A percentile compares a stretch with the other conserved stretches of the same genome.
Conservation (phyloP, 2,113 vertebrate species). For the Corapipo altera region DNA sequence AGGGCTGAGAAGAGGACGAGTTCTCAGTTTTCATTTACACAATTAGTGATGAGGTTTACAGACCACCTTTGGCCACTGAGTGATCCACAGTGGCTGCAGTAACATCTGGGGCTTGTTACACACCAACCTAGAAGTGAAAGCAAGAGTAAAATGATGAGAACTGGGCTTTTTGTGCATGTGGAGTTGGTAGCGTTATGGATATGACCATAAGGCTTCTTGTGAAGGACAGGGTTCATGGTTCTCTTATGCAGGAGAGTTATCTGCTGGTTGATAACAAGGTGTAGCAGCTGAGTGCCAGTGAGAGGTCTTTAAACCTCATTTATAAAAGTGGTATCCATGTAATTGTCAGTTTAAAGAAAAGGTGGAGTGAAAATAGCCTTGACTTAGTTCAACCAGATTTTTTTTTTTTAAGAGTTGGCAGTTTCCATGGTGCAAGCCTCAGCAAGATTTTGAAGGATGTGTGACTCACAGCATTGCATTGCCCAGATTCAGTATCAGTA, state of each 20-base stretch:
- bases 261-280: neutral
- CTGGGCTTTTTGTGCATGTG: neutral
- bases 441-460: neutral
- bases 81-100: neutral
- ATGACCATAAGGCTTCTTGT: neutral
- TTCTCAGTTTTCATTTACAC: neutral
- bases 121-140: neutral
- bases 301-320: neutral
- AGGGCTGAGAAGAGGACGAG: neutral
- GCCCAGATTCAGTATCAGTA: neutral
- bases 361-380: neutral
- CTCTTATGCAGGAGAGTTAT: neutral
- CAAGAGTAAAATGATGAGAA: neutral
- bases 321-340: neutral
- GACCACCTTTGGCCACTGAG: neutral
- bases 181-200: accelerated
- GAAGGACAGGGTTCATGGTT: neutral
- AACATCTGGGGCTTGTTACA: neutral
- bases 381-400: neutral
- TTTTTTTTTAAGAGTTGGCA: neutral
- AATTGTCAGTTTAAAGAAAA: neutral
- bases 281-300: neutral
- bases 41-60: neutral
- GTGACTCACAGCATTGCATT: accelerated
- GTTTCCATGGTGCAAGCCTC: neutral